Percentiles rank a stretch among this genome's conserved stretches.
phyloP scores from a whole-genome alignment of 2,797 vertebrate genomes.

The Simalia tracyae region DNA sequence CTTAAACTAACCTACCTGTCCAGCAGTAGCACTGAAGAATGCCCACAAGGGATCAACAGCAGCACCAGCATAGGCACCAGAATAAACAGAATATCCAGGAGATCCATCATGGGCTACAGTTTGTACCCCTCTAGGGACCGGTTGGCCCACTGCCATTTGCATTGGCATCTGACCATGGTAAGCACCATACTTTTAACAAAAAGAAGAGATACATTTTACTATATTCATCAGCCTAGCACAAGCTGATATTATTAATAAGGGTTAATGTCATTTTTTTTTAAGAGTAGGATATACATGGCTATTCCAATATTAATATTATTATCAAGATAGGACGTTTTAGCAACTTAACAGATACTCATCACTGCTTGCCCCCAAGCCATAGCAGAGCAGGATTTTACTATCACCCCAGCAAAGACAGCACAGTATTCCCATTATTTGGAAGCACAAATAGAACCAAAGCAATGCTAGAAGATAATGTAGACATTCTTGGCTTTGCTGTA shows the following conservation, averaged over 20 bases:
- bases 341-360: background rate
- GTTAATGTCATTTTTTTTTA: background rate
- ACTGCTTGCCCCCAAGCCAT: background rate
- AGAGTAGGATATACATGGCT: background rate
- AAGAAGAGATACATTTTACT: background rate
- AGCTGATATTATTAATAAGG: background rate
- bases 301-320: background rate
- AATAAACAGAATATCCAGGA: conserved; percentile 68
- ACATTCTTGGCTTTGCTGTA: background rate
- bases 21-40: conserved; percentile 85
- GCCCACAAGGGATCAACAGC: conserved; percentile 82
- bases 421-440: too few species aligned
- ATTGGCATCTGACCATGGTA: conserved; percentile 78
- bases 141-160: conserved; percentile 67
- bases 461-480: background rate
- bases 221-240: background rate
- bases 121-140: conserved; percentile 67
- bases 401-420: too few species aligned
- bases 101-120: conserved; percentile 66
- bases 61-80: conserved; percentile 71
- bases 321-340: background rate
- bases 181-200: conserved; percentile 75
- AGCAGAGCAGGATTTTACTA: background rate
- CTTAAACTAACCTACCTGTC: conserved; percentile 75
- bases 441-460: background rate